Evolutionary conservation across 1,140 invertebrate species (phyloP), one percentile per base, ranked within the genome.

Genomic region (Phenacoccus solenopsis): DNA sequence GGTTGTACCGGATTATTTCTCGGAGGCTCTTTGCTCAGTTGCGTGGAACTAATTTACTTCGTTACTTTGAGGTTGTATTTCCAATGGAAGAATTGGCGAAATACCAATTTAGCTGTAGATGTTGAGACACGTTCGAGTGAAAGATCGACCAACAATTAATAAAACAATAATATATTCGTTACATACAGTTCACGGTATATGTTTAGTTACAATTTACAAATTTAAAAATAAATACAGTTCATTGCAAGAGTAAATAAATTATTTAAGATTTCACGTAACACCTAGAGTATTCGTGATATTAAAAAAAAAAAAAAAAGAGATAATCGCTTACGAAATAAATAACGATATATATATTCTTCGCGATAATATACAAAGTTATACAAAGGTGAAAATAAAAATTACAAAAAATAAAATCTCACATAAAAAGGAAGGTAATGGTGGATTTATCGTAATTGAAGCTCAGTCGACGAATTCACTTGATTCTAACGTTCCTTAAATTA

Each of bases 1-100:
- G 74, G 74, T 1, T 89, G 90, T 69, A 88, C 88, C 7, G 88
- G 89, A 9, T 80, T 90, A 1, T 90, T 90, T 77, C 77, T 90
- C 0, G 88, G 88, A 0, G 90, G 88, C 76, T 88, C 87, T 20
- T 75, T 90, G 27, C 76, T 90, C 0, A 87, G 86, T 0, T 86
- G 85, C 0, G 84, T 89, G 0, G 88, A 90, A 77, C 79, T 90
- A 7, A 77, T 88, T 35, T 77, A 77, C 69, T 76, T 74, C 59
- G 67, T 75, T 10, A 77, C 76, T 10, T 72, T 76, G 28, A 68
- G 76, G 57, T 67, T 75, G 10, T 73, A 73, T 72, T 70, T 70
- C 24, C 68, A 71, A 64, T 71, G 61, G 70, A 69, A 49, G 0
- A n/a, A 24, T 25, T 64, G 21, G 59, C 2, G 16, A 24, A 49